phyloP scores from a whole-genome alignment of 2,113 vertebrate species.

The Dinomys branickii region DNA sequence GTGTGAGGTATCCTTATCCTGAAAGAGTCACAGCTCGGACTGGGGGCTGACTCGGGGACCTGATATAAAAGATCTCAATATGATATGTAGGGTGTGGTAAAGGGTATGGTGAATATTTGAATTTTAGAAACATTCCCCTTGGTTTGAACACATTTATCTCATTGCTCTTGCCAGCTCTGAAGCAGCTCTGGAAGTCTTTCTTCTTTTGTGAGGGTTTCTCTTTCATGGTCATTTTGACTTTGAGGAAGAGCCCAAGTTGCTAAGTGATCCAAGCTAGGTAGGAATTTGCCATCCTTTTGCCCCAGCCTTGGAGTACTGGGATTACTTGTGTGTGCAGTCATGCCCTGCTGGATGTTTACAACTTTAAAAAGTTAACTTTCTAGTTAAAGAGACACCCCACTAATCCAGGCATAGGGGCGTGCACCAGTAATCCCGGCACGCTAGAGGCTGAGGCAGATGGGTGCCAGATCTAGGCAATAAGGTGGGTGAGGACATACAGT shows the following conservation, averaged over 20 bases:
- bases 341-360: neutral
- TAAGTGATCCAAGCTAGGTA: no score
- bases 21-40: neutral
- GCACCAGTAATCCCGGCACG: neutral
- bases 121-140: neutral
- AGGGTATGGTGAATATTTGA: neutral
- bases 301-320: no score
- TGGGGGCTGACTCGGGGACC: neutral
- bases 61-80: neutral
- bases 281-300: no score
- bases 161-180: neutral
- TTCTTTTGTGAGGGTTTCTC: neutral
- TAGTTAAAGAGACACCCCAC: neutral
- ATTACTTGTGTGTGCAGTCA: no score
- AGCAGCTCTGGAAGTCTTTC: neutral
- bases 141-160: neutral
- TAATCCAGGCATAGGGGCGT: neutral
- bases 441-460: neutral
- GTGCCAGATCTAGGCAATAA: neutral
- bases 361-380: neutral
- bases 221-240: neutral
- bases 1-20: neutral
- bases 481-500: neutral
- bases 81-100: neutral
- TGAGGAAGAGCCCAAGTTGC: neutral